Evolutionary conservation across 1,140 invertebrate genomes (phyloP), one percentile per base, ranked within the genome.

Genomic region (Nasonia vitripennis): DNA sequence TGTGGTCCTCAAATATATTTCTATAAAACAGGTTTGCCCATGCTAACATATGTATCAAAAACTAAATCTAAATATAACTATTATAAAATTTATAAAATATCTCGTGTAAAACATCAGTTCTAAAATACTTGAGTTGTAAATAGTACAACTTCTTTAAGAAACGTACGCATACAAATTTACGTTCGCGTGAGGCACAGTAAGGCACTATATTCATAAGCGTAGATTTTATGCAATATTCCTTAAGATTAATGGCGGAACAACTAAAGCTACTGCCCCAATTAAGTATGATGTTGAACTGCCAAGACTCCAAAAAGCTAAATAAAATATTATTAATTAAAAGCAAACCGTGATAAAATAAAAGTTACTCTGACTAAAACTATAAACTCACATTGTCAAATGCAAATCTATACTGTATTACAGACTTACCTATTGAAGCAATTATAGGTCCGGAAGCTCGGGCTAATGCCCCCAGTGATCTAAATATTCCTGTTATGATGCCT

Each of bases 371-470:
- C 1, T 45, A 11, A 11, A 45, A 20, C 37, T 20, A 77, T 45
- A 7, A 77, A 14, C 27, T 20, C n/a, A 23, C 41, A 27, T 45
- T 17, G 12, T 20, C 23, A n/a, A 41, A 70, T 70, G 11, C 37
- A 17, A n/a, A 80, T 80, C 17, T 41, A 12, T 0, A 73, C 81
- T 85, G 68, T 20, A 55, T 48, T 55, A 91, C 11, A n/a, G 17
- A 62, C 89, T 91, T 91, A 96, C 96, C 94, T 87, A 96, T 94
- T 83, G 97, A 97, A 70, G 97, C 96, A n/a, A 98, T 89, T 75
- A 99, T 93, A 10, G 98, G 98, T 27, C 98, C 98, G 51, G 98
- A 91, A n/a, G 98, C 98, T 88, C 98, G 94, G 41, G 98, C 98
- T 27, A 99, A 94, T 12, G 98, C 97, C 23, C 98, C 98, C 23